A percentile compares a stretch with the other conserved stretches of the same genome.
Conservation (phyloP, 2,113 vertebrate genomes). For the Periophthalmus modestus region DNA sequence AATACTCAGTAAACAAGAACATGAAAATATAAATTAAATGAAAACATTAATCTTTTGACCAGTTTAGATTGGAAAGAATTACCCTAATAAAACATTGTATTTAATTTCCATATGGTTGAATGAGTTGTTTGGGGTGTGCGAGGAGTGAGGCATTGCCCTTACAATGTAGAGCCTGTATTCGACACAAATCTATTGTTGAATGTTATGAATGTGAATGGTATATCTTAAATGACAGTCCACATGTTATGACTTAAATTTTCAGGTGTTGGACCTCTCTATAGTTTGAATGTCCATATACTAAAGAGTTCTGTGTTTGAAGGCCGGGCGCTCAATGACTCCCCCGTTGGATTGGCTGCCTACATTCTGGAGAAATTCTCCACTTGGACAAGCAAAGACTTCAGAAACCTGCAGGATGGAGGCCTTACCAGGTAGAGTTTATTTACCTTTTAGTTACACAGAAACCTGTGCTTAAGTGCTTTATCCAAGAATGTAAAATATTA, state of each 20-base stretch:
- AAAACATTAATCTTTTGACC: too few relatives aligned
- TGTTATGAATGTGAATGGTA: background rate
- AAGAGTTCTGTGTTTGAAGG: constrained; percentile 61
- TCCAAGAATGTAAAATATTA: background rate
- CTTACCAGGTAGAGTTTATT: constrained; percentile 65
- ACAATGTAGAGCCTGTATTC: too few relatives aligned
- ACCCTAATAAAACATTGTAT: background rate
- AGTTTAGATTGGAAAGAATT: background rate
- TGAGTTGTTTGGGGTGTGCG: too few relatives aligned
- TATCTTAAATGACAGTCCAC: too few relatives aligned
- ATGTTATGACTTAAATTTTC: background rate
- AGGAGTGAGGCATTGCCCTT: too few relatives aligned
- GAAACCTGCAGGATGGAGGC: constrained; percentile 79
- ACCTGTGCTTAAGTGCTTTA: background rate
- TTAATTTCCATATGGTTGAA: too few relatives aligned
- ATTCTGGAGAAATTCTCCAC: constrained; percentile 91
- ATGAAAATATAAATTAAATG: too few relatives aligned
- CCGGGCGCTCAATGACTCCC: constrained; percentile 85
- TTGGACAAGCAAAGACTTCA: constrained; percentile 81
- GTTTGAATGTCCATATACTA: background rate
- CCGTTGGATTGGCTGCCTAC: constrained; percentile 86
- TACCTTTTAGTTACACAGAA: background rate
- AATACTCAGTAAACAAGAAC: too few relatives aligned
- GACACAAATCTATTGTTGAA: background rate
- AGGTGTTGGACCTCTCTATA: background rate